phyloP scores from a whole-genome alignment of 2,113 vertebrate species.

The Hucho hucho region DNA sequence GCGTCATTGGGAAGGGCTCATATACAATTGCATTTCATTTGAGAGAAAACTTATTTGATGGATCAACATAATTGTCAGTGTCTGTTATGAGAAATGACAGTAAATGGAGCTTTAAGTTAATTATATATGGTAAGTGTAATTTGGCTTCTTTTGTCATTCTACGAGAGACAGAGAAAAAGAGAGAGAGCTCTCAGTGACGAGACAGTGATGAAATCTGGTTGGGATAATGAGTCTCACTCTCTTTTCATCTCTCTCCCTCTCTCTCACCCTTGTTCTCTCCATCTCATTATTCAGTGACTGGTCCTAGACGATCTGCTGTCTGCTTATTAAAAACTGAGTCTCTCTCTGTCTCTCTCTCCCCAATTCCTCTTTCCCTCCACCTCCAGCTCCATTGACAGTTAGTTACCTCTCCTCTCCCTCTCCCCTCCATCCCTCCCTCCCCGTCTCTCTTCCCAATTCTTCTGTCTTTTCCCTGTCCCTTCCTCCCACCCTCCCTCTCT shows the following conservation, averaged over 20 bases:
- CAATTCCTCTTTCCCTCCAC: background rate
- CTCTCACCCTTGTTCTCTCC: background rate
- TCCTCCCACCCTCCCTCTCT: background rate
- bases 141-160: constrained; percentile 71
- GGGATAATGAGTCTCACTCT: constrained; percentile 74
- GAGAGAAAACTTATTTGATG: constrained; percentile 23
- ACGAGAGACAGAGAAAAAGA: constrained; percentile 10
- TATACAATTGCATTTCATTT: no score
- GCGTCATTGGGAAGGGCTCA: no score
- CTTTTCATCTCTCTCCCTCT: constrained; percentile 17
- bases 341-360: constrained; percentile 2
- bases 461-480: background rate
- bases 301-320: constrained; percentile 67
- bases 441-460: no score
- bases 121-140: constrained; percentile 61
- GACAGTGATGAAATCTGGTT: constrained; percentile 70
- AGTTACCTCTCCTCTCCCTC: background rate
- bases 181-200: constrained; percentile 20
- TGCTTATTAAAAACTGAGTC: constrained; percentile 75
- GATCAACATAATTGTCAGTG: constrained; percentile 60
- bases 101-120: constrained; percentile 58
- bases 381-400: background rate
- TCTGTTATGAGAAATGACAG: constrained; percentile 49
- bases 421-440: no score
- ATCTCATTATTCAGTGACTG: constrained; percentile 65